Evolutionary conservation across 2,888 invertebrate genomes (phyloP).

Genomic region (Protonemura montana): DNA sequence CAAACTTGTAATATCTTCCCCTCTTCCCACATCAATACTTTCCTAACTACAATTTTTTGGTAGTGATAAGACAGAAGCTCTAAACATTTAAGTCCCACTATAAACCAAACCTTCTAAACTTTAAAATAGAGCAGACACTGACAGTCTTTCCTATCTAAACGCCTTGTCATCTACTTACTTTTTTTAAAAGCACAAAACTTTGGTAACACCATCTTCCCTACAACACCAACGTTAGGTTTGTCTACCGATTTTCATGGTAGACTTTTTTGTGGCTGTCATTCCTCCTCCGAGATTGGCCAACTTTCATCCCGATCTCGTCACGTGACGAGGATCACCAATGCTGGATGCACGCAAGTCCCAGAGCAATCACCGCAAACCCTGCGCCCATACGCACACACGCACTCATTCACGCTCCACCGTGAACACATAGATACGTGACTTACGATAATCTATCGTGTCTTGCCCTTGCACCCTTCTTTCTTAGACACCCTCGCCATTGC

Average conservation of each 20-base stretch:
- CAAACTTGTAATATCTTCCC: background rate
- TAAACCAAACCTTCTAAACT: background rate
- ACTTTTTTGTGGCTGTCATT: constrained; percentile 36
- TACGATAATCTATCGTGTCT: constrained; percentile 40
- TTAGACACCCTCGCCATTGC: background rate
- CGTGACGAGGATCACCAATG: constrained; percentile 34
- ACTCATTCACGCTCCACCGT: background rate
- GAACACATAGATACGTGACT: constrained; percentile 40
- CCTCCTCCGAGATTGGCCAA: constrained; percentile 36
- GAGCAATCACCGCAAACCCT: constrained; percentile 32
- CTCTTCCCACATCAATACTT: background rate
- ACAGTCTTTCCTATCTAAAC: background rate
- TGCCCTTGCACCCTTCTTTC: constrained; percentile 13
- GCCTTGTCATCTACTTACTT: background rate
- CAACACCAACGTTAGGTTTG: background rate
- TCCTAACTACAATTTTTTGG: background rate
- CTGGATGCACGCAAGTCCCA: background rate
- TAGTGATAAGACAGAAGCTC: background rate
- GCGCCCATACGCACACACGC: background rate
- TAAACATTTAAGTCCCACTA: background rate
- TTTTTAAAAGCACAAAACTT: background rate
- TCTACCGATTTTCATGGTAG: background rate
- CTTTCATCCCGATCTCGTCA: constrained; percentile 38
- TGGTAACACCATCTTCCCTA: background rate
- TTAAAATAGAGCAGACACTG: background rate